phyloP scores from a whole-genome alignment of 2,113 vertebrate species.

The Cryptotis parvus region DNA sequence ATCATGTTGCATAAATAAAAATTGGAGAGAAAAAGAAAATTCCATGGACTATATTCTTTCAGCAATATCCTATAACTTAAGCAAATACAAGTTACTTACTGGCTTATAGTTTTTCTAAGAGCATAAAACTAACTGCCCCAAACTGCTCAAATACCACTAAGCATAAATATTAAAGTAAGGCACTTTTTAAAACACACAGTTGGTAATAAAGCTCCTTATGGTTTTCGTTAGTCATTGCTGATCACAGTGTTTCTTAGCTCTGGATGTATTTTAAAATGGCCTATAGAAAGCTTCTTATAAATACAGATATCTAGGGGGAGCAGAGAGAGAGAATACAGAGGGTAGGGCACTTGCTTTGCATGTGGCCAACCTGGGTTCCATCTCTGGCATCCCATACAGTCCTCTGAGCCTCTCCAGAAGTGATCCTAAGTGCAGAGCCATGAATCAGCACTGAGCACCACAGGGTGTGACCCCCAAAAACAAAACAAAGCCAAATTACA shows the following conservation, averaged over 20 bases:
- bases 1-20: no score
- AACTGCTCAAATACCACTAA: not conserved
- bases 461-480: no score
- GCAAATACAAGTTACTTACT: constrained; percentile 7
- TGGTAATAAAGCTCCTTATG: not conserved
- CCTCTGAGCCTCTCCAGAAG: no score
- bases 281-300: not conserved
- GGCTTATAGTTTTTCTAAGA: not conserved
- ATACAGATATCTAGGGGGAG: no score
- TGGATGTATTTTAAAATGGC: not conserved
- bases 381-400: no score
- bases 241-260: not conserved
- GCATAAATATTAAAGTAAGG: not conserved
- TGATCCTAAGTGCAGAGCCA: no score
- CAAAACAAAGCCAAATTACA: no score
- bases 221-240: not conserved
- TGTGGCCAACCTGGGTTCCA: no score
- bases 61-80: not conserved
- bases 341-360: no score
- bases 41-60: not conserved
- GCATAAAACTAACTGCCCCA: not conserved
- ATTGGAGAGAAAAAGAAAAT: not conserved
- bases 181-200: not conserved
- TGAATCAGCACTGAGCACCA: no score
- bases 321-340: no score